Evolutionary conservation across 2,113 vertebrate species (phyloP).

Genomic region (rat (Rattus norvegicus)): GRCr8 NC_086022.1:160326001-160326500

Average conservation of each 20-base stretch:
- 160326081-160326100: not conserved
- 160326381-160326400: not conserved
- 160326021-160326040: no score
- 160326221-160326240: not conserved
- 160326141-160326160: not conserved
- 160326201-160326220: conserved; percentile 8
- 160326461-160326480: not conserved
- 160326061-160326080: no score
- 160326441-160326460: not conserved
- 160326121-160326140: not conserved
- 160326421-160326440: not conserved
- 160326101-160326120: not conserved
- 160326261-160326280: conserved; percentile 13
- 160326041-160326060: not conserved
- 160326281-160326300: conserved; percentile 38
- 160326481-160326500: not conserved
- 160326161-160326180: not conserved
- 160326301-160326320: conserved; percentile 64
- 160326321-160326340: conserved; percentile 23
- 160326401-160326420: not conserved
- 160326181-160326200: not conserved
- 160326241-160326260: not conserved
- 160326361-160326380: not conserved
- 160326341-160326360: conserved; percentile 42
- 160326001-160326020: no score